These are phyloP conservation scores for Porites rus DNA, from an alignment of 92 coral and sea anemone species.

Conservation along the genomic window DNA sequence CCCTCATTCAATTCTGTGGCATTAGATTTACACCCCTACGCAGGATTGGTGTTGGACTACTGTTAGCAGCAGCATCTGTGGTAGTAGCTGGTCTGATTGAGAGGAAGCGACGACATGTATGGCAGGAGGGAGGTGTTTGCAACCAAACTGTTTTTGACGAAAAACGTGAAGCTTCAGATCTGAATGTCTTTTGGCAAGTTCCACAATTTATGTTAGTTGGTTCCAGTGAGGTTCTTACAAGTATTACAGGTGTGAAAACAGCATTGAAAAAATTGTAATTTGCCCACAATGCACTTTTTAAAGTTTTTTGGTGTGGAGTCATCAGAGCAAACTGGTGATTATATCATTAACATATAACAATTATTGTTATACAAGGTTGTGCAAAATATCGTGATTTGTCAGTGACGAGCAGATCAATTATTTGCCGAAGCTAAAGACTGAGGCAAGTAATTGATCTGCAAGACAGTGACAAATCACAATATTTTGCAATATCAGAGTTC, in stretches of 20 bases:
- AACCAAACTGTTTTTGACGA: conserved; percentile 27
- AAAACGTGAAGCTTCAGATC: conserved; percentile 47
- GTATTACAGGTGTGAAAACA: conserved; percentile 72
- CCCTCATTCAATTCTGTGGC: conserved; percentile 54
- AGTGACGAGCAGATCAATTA: no score
- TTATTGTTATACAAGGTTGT: no score
- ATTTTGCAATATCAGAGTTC: no score
- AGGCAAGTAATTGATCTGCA: no score
- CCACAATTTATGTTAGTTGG: conserved; percentile 92
- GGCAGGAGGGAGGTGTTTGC: background rate
- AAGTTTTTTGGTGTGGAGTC: no score
- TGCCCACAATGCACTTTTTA: no score
- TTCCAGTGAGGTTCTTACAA: conserved; percentile 85
- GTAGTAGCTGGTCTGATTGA: conserved; percentile 74
- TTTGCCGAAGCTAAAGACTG: no score
- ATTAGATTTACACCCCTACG: conserved; percentile 70
- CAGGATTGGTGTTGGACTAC: conserved; percentile 80
- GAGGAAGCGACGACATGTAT: conserved; percentile 33
- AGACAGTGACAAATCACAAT: no score
- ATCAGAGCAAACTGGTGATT: no score
- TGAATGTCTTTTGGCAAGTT: conserved; percentile 79
- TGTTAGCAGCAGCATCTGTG: conserved; percentile 68
- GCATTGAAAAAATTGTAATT: no score
- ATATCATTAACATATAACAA: no score
- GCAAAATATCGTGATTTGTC: no score